Evolutionary conservation across 2,888 invertebrate genomes (phyloP).

Genomic region (Imbricaverruca yamaguchii): DNA sequence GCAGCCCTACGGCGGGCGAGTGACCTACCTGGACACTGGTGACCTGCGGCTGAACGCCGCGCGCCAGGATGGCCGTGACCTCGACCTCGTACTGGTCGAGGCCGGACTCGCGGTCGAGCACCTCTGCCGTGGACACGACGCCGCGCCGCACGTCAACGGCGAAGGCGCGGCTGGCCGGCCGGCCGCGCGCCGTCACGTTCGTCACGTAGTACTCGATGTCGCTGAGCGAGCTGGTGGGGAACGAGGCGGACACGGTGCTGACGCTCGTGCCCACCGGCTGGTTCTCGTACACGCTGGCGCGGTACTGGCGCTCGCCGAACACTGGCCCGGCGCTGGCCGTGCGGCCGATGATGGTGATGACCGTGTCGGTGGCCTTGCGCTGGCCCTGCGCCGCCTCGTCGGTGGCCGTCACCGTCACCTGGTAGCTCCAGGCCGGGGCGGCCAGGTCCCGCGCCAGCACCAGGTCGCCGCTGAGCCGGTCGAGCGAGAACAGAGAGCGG

Average conservation of each 20-base stretch:
- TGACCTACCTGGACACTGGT: constrained; percentile 72
- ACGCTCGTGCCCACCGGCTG: constrained; percentile 79
- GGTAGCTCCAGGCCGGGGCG: constrained; percentile 64
- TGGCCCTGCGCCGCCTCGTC: constrained; percentile 87
- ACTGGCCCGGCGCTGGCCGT: constrained; percentile 40
- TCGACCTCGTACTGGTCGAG: constrained; percentile 64
- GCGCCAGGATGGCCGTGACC: constrained; percentile 71
- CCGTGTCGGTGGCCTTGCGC: constrained; percentile 76
- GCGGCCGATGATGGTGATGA: constrained; percentile 63
- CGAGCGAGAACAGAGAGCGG: constrained; percentile 67
- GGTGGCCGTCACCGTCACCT: constrained; percentile 75
- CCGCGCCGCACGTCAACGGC: constrained; percentile 33
- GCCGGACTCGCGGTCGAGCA: constrained; percentile 37
- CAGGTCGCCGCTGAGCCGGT: constrained; percentile 70
- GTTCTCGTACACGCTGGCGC: constrained; percentile 79
- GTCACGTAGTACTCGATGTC: constrained; percentile 83
- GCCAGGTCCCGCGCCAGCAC: constrained; percentile 54
- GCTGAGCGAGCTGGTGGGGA: constrained; percentile 37
- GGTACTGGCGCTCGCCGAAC: constrained; percentile 52
- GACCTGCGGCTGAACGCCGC: constrained; percentile 59
- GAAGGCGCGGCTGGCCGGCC: constrained; percentile 67
- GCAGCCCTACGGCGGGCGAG: no score
- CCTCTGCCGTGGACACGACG: constrained; percentile 38
- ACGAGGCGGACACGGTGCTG: constrained; percentile 65
- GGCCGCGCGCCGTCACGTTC: constrained; percentile 51